Evolutionary conservation across 2,113 vertebrate genomes (phyloP).

Genomic region (Sturnus vulgaris): DNA sequence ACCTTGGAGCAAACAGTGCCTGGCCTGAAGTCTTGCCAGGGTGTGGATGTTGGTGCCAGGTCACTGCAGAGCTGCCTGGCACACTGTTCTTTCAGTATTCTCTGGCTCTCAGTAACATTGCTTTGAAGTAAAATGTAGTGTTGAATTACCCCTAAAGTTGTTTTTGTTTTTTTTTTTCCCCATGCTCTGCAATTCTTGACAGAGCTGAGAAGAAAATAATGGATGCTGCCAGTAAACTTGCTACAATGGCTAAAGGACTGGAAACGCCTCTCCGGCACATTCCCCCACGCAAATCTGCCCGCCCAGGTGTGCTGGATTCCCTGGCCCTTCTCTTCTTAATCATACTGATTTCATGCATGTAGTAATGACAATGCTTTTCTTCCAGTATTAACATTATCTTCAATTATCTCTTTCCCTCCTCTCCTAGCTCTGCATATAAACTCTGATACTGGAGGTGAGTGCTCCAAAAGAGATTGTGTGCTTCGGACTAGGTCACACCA

Average conservation of each 20-base stretch:
- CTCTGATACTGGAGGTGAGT: constrained; percentile 39
- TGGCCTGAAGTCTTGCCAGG: neutral
- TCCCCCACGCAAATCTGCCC: constrained; percentile 53
- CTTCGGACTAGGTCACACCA: neutral
- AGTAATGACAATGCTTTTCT: neutral
- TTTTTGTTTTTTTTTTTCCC: neutral
- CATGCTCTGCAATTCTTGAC: constrained; percentile 41
- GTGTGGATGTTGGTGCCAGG: accelerated
- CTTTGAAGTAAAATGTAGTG: neutral
- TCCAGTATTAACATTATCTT: neutral
- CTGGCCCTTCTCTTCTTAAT: neutral
- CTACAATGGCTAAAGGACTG: constrained; percentile 88
- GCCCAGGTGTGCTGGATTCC: constrained; percentile 43
- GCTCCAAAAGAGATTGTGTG: neutral
- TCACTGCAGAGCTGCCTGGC: neutral
- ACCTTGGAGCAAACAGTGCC: neutral
- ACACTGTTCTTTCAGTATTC: neutral
- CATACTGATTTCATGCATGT: neutral
- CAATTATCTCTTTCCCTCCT: neutral
- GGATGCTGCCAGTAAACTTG: constrained; percentile 89
- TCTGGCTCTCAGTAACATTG: neutral
- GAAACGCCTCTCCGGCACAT: constrained; percentile 80
- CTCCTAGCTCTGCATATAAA: neutral
- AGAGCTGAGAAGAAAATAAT: constrained; percentile 97
- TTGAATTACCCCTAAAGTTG: neutral